Evolutionary conservation across 2,113 vertebrate species (phyloP).

Genomic region (Xenopus tropicalis): DNA sequence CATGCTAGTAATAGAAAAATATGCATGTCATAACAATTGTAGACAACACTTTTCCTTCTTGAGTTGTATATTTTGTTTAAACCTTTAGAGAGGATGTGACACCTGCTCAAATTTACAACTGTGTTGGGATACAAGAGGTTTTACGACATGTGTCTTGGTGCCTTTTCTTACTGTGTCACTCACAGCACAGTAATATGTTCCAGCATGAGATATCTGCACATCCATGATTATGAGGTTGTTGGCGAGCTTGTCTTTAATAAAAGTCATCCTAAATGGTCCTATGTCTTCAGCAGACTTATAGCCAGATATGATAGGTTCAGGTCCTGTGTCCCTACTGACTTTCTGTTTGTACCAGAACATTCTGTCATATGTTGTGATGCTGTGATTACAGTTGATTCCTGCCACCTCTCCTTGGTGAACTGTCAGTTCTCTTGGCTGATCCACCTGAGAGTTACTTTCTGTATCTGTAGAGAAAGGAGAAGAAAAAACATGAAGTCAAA

Average conservation of each 20-base stretch:
- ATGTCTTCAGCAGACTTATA: not conserved
- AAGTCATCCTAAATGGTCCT: slow-evolving; percentile 4
- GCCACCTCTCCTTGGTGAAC: not conserved
- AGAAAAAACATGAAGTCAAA: not conserved
- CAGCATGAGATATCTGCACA: not conserved
- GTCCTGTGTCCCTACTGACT: not conserved
- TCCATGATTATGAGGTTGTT: not conserved
- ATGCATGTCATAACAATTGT: too few relatives aligned
- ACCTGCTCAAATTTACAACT: too few relatives aligned
- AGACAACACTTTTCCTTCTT: too few relatives aligned
- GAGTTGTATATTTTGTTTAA: too few relatives aligned
- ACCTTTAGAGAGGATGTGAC: too few relatives aligned
- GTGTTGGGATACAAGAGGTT: not conserved
- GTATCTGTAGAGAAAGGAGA: not conserved
- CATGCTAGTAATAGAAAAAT: too few relatives aligned
- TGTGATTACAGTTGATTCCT: slow-evolving; percentile 16
- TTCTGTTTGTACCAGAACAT: slow-evolving; percentile 17
- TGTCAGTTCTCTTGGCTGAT: not conserved
- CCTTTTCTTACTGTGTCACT: slow-evolving; percentile 6
- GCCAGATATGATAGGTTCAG: slow-evolving; percentile 7
- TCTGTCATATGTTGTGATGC: not conserved
- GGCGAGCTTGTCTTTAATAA: not conserved
- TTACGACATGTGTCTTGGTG: not conserved
- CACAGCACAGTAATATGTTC: slow-evolving; percentile 20
- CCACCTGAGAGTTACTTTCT: not conserved